These are phyloP conservation scores for Epizoanthus illoricatus DNA, from an alignment of 92 coral and sea anemone genomes.

Conservation along the genomic window DNA sequence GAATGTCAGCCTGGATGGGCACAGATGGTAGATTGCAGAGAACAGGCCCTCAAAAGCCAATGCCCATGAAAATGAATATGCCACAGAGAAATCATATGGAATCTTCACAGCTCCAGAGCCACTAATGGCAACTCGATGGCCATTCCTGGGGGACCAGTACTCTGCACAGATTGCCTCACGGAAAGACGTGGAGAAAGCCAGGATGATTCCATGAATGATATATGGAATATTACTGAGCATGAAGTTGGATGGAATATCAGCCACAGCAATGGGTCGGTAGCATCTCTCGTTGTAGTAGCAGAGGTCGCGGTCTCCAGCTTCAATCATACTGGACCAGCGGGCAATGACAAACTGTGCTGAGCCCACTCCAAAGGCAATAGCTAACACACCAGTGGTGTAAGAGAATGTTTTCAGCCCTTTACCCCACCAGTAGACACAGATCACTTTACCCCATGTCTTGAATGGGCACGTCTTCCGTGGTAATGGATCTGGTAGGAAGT, in stretches of 20 bases:
- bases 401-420: slow-evolving; percentile 81
- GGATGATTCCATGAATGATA: slow-evolving; percentile 73
- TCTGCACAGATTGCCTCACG: slow-evolving; percentile 79
- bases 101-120: slow-evolving; percentile 19
- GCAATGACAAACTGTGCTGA: slow-evolving; percentile 93
- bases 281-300: slow-evolving; percentile 96
- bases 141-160: slow-evolving; percentile 16
- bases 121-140: slow-evolving; percentile 9
- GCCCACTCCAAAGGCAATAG: slow-evolving; percentile 88
- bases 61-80: slow-evolving; percentile 92
- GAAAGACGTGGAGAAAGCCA: slow-evolving; percentile 78
- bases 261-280: slow-evolving; percentile 83
- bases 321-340: slow-evolving; percentile 89
- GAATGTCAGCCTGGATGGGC: slow-evolving; percentile 94
- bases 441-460: slow-evolving; percentile 69
- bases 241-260: slow-evolving; percentile 88
- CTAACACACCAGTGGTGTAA: slow-evolving; percentile 84
- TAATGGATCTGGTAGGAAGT: slow-evolving; percentile 59
- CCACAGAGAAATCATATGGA: slow-evolving; percentile 82
- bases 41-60: slow-evolving; percentile 89
- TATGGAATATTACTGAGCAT: slow-evolving; percentile 90
- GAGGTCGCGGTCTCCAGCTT: slow-evolving; percentile 87
- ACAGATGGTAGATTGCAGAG: slow-evolving; percentile 90
- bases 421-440: slow-evolving; percentile 73
- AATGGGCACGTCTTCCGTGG: slow-evolving; percentile 59